Percentiles rank a stretch among this genome's conserved stretches.
phyloP scores from a whole-genome alignment of 2,888 invertebrate species.

The Drosophila aldrichi region DNA sequence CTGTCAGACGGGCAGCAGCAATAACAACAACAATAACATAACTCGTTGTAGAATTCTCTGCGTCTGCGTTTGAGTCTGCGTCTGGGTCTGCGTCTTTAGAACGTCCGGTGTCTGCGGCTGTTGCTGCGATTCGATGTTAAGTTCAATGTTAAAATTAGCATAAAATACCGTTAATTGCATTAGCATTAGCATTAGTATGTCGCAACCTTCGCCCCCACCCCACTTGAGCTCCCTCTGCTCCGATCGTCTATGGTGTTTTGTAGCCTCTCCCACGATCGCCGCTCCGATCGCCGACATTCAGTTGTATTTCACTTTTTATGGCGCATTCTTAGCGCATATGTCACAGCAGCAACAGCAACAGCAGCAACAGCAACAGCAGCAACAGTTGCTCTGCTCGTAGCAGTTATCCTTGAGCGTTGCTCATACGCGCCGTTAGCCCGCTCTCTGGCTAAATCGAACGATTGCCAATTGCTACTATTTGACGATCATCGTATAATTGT shows the following conservation, averaged over 20 bases:
- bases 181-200: constrained; percentile 76
- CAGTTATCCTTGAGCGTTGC: constrained; percentile 73
- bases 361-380: constrained; percentile 20
- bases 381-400: constrained; percentile 35
- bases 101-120: constrained; percentile 52
- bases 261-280: constrained; percentile 51
- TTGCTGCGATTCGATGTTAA: constrained; percentile 72
- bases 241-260: constrained; percentile 1
- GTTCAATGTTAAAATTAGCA: constrained; percentile 84
- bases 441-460: constrained; percentile 16
- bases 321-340: constrained; percentile 74
- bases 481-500: constrained; percentile 46
- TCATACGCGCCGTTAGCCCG: constrained; percentile 64
- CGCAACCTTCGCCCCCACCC: background rate
- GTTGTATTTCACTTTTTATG: constrained; percentile 46
- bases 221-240: background rate
- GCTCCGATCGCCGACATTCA: constrained; percentile 47
- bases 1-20: constrained; percentile 1
- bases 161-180: constrained; percentile 84
- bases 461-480: constrained; percentile 17
- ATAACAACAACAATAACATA: constrained; percentile 6
- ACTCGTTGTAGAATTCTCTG: constrained; percentile 42
- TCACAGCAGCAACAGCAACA: constrained; percentile 52
- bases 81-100: constrained; percentile 51
- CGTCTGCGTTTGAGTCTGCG: constrained; percentile 3